These are phyloP conservation scores for Artibeus lituratus DNA, from an alignment of 2,797 vertebrate species.

Conservation along the genomic window DNA sequence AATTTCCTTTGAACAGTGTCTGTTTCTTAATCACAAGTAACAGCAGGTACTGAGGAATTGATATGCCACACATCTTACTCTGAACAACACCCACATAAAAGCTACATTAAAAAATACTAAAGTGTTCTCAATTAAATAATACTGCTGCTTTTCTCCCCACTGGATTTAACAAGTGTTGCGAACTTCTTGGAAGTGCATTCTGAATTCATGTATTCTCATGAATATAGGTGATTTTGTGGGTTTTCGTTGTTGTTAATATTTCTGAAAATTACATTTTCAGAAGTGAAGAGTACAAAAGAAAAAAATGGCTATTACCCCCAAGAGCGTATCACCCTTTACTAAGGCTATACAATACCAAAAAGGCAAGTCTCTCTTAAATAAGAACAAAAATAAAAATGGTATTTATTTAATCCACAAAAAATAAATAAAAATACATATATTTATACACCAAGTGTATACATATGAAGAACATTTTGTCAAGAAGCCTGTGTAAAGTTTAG, in stretches of 20 bases:
- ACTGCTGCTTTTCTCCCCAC: background rate
- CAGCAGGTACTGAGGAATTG: constrained; percentile 67
- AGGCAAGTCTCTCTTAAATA: background rate
- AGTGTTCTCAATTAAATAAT: constrained; percentile 42
- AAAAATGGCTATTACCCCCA: background rate
- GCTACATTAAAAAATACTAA: constrained; percentile 42
- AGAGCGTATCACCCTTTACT: background rate
- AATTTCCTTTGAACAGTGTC: constrained; percentile 71
- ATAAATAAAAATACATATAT: background rate
- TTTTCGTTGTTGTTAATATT: background rate
- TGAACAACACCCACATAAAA: constrained; percentile 34
- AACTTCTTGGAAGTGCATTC: background rate
- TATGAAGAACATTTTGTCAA: background rate
- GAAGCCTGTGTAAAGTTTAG: background rate
- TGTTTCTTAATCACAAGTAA: constrained; percentile 75
- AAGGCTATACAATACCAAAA: background rate
- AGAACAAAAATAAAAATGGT: background rate
- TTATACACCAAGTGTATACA: background rate
- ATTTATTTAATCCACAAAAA: background rate
- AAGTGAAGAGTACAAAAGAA: background rate
- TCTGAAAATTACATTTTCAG: background rate
- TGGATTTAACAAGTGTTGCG: background rate
- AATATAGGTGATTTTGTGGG: background rate
- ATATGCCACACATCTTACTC: constrained; percentile 21
- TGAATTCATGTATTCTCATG: background rate